Conservation (phyloP, 2,888 invertebrate species). For the Gymnoscelis rufifasciata region DNA sequence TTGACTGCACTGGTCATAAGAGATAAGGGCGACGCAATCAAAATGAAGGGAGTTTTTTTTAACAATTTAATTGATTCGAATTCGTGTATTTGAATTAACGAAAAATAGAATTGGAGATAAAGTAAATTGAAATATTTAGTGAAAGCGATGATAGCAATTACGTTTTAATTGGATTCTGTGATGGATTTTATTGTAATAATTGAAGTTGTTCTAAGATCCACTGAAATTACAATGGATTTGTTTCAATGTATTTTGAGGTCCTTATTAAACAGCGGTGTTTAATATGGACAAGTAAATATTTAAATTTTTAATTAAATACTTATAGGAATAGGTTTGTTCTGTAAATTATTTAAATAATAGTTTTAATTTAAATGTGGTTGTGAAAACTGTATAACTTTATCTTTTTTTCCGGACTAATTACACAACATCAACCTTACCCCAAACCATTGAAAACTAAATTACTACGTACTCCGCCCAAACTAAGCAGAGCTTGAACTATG, state of each 20-base stretch:
- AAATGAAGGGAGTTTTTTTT: constrained; percentile 14
- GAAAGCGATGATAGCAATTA: constrained; percentile 6
- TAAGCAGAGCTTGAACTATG: no score
- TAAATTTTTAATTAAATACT: no score
- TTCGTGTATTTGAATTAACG: constrained; percentile 5
- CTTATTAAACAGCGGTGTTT: no score
- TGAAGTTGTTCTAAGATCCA: background rate
- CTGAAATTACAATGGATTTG: background rate
- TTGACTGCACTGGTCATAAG: constrained; percentile 60
- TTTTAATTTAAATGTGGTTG: no score
- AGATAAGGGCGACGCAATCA: constrained; percentile 44
- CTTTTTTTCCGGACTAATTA: no score
- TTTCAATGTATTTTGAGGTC: background rate
- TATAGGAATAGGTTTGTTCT: no score
- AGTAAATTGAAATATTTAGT: constrained; percentile 9
- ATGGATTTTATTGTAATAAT: constrained; percentile 6
- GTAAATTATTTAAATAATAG: no score
- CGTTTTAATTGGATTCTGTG: constrained; percentile 10
- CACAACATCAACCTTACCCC: no score
- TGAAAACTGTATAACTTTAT: no score
- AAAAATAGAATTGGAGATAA: constrained; percentile 8
- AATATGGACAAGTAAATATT: no score
- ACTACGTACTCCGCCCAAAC: no score
- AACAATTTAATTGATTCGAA: constrained; percentile 18
- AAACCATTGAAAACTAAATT: no score